phyloP scores from a whole-genome alignment of 2,113 vertebrate species.

The Symphodus melops region DNA sequence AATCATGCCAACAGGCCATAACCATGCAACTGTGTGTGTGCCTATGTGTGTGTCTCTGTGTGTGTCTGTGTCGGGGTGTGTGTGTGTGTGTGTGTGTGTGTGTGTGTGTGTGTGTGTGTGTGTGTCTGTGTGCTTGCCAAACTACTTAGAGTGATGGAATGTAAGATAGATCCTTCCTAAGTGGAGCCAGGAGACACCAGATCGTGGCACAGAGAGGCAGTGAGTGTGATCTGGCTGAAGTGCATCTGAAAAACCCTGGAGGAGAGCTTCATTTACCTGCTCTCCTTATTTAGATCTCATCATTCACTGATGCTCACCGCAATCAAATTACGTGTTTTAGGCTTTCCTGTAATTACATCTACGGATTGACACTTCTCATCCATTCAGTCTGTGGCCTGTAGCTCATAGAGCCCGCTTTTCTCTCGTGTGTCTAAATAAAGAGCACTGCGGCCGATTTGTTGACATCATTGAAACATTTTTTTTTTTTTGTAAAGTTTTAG shows the following conservation, averaged over 20 bases:
- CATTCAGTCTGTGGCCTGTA: background rate
- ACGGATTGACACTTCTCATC: constrained; percentile 18
- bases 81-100: constrained; percentile 7
- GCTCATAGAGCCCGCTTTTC: background rate
- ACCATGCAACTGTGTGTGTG: background rate
- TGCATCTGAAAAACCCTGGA: constrained; percentile 10
- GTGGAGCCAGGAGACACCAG: constrained; percentile 24
- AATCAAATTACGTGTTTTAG: constrained; percentile 24
- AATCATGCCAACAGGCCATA: constrained; percentile 33
- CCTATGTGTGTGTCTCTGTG: constrained; percentile 11
- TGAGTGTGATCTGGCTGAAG: constrained; percentile 13
- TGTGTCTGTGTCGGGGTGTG: background rate
- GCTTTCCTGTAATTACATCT: constrained; percentile 24
- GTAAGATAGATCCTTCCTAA: constrained; percentile 28
- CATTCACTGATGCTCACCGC: constrained; percentile 1
- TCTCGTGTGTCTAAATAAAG: background rate
- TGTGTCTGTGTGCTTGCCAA: constrained; percentile 12
- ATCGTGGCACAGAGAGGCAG: constrained; percentile 15
- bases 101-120: constrained; percentile 32
- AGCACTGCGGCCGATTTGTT: background rate
- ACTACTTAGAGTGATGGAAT: constrained; percentile 55
- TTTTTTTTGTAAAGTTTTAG: background rate
- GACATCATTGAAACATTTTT: background rate
- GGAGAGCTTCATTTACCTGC: constrained; percentile 26
- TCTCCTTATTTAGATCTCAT: constrained; percentile 10